Conservation (phyloP, 2,113 vertebrate genomes). For the Brienomyrus brachyistius region DNA sequence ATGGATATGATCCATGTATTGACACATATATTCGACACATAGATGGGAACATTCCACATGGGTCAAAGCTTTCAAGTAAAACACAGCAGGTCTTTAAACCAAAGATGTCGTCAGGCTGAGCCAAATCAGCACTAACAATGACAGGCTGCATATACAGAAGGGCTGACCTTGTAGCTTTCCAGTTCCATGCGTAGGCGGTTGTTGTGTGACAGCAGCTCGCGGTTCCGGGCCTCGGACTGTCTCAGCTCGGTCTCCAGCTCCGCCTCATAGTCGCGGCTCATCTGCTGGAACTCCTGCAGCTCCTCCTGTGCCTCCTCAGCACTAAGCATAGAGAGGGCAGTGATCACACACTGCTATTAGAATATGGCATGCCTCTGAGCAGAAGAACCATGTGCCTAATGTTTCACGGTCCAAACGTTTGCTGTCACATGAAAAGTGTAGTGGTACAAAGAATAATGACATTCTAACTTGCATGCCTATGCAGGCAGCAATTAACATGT, state of each 20-base stretch:
- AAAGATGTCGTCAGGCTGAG: not conserved
- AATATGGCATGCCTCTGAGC: not conserved
- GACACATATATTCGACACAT: not conserved
- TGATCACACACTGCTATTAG: not conserved
- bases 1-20: not conserved
- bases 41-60: not conserved
- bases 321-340: constrained; percentile 47
- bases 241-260: constrained; percentile 88
- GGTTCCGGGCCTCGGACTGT: constrained; percentile 80
- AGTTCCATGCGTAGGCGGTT: constrained; percentile 76
- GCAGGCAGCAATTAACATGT: not conserved
- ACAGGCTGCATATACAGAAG: not conserved
- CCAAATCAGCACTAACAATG: not conserved
- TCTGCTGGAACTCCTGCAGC: constrained; percentile 90
- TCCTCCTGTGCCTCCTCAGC: constrained; percentile 78
- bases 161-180: constrained; percentile 75
- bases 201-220: constrained; percentile 81
- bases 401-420: not conserved
- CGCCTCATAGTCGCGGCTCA: constrained; percentile 91
- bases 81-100: not conserved
- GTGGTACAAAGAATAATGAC: not conserved
- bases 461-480: not conserved
- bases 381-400: not conserved
- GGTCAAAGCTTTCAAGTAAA: not conserved
- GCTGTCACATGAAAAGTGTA: not conserved